Base-by-base conservation (phyloP, 1,140 invertebrate species). In the Penaeus indicus region DNA sequence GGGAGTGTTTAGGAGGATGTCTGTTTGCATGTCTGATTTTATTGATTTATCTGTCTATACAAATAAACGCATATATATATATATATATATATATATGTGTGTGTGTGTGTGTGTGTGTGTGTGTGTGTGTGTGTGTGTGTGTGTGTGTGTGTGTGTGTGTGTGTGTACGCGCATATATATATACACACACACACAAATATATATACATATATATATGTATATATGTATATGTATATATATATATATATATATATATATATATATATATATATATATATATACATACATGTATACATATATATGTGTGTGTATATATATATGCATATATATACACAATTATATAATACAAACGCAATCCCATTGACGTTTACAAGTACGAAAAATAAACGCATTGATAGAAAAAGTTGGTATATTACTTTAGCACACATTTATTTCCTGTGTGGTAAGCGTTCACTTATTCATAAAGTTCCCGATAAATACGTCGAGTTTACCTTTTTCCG, bases 201-300 rank as follows among this genome's bases (percentile, higher is more conserved):
- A 22, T 72, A 18, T 72, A 72, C 13, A 22, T 72, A 72, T 72
- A 72, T 72, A 22, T 72, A 72, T 72, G n/a, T 72, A 72, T 72
- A 72, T 72, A 32, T 72, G n/a, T 72, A 72, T 72, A 72, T 72
- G n/a, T 72, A 72, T 32, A 72, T 72, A 72, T 72, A 72, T 72
- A 72, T 72, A 72, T 21, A 72, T 32, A 72, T 72, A 72, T 72
- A 72, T 72, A 21, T 72, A 21, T 21, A 3, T 72, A 3, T 72
- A 3, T 72, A 3, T 72, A 3, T 72, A 3, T 72, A 0, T 72
- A 21, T 72, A 0, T 72, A 21, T 72, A 21, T 72, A 2, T 72
- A 21, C 18, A 21, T 72, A 21, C 2, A 19, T 72, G n/a, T 72
- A 2, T 32, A 72, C n/a, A 19, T 72, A 22, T 72, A 72, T 72